Base-by-base conservation (phyloP, 2,797 vertebrate species). In the Helarctos malayanus region DNA sequence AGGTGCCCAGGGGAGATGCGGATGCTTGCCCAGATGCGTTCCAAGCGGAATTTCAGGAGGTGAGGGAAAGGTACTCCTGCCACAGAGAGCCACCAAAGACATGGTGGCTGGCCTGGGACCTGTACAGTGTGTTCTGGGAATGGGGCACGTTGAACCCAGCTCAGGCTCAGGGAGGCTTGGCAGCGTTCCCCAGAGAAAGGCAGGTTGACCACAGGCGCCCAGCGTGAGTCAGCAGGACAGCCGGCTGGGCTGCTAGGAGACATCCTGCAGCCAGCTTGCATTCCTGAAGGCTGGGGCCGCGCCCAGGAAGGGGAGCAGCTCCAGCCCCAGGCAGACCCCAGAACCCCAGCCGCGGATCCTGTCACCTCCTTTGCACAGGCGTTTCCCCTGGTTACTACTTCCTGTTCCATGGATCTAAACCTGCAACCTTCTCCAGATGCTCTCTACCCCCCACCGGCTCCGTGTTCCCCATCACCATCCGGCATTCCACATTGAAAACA, bases 251-350 rank as follows among this genome's bases (percentile, higher is more conserved):
- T 29, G 68, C 47, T 4, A 57, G 29, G 38, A 47, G n/a, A 19
- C 49, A 7, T 12, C 18, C 0, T 12, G 32, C 7, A 2, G n/a
- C 38, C 1, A 0, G 0, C 32, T 52, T 2, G 5, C 78, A 7
- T 32, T 25, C 90, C 15, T 3, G 57, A 76, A 41, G 68, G 78
- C 23, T 0, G 7, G 73, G 16, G 49, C 25, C 1, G 0, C 32
- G 32, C 69, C 14, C 54, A 29, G 82, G 35, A 35, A 23, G 19
- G 92, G 16, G 35, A n/a, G 59, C 68, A 13, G 23, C 1, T 38
- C 59, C 32, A 32, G 45, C 71, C 35, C 54, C 61, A 6, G 5
- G 5, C 5, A 59, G 35, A n/a, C 38, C 54, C 11, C 71, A 2
- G 52, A 18, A 49, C 11, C n/a, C 68, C 41, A 16, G 76, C 10